These are phyloP conservation scores for Tachina grossa DNA, from an alignment of 2,888 invertebrate species.

Conservation along the genomic window DNA sequence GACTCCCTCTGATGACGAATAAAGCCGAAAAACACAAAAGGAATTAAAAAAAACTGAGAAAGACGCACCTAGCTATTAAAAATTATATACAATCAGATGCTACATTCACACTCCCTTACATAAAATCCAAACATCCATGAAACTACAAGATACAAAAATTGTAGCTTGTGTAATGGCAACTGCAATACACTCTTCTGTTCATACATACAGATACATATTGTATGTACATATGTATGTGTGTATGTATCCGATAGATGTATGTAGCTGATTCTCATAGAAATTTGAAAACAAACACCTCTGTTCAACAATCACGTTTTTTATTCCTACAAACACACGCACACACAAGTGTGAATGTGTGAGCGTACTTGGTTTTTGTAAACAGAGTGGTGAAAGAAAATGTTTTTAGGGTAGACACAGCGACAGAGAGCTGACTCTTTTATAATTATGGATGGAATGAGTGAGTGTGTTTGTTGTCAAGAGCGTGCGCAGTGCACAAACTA, in stretches of 20 bases:
- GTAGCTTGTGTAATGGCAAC: slow-evolving; percentile 50
- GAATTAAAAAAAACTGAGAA: slow-evolving; percentile 40
- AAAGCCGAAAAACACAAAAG: slow-evolving; percentile 48
- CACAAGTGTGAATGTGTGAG: neutral
- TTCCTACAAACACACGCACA: slow-evolving; percentile 4
- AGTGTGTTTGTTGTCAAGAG: slow-evolving; percentile 41
- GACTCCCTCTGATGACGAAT: slow-evolving; percentile 55
- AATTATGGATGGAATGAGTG: neutral
- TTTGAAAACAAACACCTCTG: slow-evolving; percentile 61
- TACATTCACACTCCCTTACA: neutral
- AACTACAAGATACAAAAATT: slow-evolving; percentile 67
- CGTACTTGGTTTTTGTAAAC: slow-evolving; percentile 31
- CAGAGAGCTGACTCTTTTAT: slow-evolving; percentile 11
- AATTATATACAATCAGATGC: neutral
- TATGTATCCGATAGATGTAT: neutral
- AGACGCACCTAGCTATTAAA: slow-evolving; percentile 63
- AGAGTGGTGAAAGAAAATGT: slow-evolving; percentile 2
- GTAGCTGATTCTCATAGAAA: slow-evolving; percentile 46
- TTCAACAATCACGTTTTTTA: slow-evolving; percentile 14
- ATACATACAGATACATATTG: slow-evolving; percentile 10
- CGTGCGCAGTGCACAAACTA: slow-evolving; percentile 62
- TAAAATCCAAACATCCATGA: slow-evolving; percentile 24
- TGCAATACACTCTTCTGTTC: slow-evolving; percentile 15
- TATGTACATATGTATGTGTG: too few relatives aligned
- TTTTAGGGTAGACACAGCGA: neutral